Evolutionary conservation across 2,888 invertebrate genomes (phyloP).

Genomic region (Candidula unifasciata): DNA sequence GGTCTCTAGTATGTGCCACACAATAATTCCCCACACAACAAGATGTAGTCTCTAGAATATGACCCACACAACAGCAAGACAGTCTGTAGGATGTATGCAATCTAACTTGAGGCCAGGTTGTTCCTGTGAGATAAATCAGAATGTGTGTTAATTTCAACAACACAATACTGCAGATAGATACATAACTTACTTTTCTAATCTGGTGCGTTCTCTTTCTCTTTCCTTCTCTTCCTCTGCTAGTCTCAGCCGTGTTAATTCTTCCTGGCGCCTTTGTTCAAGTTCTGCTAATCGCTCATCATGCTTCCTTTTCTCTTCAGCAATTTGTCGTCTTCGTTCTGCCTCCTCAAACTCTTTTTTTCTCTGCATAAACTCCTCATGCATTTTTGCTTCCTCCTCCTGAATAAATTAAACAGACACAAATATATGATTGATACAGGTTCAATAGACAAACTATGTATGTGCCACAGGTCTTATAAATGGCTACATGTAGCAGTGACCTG

Average conservation of each 20-base stretch:
- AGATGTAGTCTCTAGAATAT: too few relatives aligned
- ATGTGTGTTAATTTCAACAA: neutral
- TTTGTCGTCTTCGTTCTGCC: conserved; percentile 59
- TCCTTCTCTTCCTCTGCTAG: conserved; percentile 62
- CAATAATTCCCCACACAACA: too few relatives aligned
- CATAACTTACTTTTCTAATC: conserved; percentile 59
- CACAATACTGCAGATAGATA: neutral
- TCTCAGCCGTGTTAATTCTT: conserved; percentile 56
- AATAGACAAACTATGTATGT: neutral
- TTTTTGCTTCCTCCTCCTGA: conserved; percentile 63
- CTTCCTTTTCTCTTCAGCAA: conserved; percentile 62
- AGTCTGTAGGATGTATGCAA: too few relatives aligned
- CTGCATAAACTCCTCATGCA: conserved; percentile 60
- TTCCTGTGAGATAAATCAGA: neutral
- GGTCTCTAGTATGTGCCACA: too few relatives aligned
- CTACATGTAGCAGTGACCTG: neutral
- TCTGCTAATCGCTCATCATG: conserved; percentile 59
- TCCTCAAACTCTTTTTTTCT: conserved; percentile 66
- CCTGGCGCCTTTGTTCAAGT: conserved; percentile 59
- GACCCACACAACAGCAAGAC: too few relatives aligned
- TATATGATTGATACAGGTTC: neutral
- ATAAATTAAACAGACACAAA: neutral
- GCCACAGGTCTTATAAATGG: neutral
- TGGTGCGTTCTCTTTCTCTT: conserved; percentile 57
- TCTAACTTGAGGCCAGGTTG: too few relatives aligned